Evolutionary conservation across 2,113 vertebrate species (phyloP), one percentile per base, ranked within the genome.

Genomic region (Eleginops maclovinus): DNA sequence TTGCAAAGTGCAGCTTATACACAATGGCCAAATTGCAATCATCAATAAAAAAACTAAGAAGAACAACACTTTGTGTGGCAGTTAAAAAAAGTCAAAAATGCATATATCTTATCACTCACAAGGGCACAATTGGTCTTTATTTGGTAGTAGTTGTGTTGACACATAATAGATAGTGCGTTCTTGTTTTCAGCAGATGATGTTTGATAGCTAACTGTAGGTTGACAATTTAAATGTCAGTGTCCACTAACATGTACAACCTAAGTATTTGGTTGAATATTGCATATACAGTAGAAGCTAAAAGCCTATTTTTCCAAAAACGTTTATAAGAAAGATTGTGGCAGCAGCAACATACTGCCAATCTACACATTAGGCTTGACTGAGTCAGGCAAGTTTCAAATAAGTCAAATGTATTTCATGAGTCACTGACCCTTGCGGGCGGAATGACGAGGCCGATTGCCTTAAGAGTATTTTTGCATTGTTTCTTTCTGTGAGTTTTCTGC

Each of bases 321-420:
- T 11, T 19, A 28, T 50, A 19, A 14, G 59, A 41, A 13, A 49
- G 31, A 41, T 28, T 4, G 13, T 46, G n/a, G 40, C 50, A 24
- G 26, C 12, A 56, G 22, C 19, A 8, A n/a, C 17, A 19, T 44
- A 21, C 19, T 21, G 67, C 26, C 73, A 49, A 4, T 49, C 19
- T 41, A 61, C 46, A 50, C 9, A n/a, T 22, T 10, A 62, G 69
- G 19, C n/a, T 26, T 26, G 15, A 54, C 46, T 79, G 13, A 17
- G 15, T 55, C 58, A 43, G n/a, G 43, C 12, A 16, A 41, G 43
- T 44, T 64, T 79, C 41, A 5, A 75, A 84, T 74, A 75, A 77
- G 72, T 70, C 61, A 72, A 76, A 55, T 31, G 41, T 54, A 19
- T 63, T 63, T 56, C 64, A 79, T 26, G n/a, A 54, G 22, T 31